Conservation (phyloP, 2,888 invertebrate species). For the Chirona hameri region DNA sequence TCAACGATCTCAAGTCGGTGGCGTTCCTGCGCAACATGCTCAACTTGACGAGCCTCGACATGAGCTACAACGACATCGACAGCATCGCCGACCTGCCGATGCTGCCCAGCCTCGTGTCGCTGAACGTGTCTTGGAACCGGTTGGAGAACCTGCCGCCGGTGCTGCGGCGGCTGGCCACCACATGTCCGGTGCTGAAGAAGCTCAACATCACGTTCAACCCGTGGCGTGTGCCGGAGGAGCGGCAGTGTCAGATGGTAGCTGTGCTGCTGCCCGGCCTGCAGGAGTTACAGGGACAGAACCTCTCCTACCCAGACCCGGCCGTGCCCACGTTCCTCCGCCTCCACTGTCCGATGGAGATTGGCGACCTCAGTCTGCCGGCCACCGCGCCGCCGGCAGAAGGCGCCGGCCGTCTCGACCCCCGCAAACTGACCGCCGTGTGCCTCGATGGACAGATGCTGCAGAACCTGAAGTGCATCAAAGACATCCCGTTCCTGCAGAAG, state of each 20-base stretch:
- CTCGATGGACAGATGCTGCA: neutral
- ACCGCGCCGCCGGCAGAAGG: neutral
- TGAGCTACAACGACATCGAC: neutral
- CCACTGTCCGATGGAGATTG: neutral
- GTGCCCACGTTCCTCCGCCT: neutral
- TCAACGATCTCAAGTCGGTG: neutral
- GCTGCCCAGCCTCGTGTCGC: neutral
- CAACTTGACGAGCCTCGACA: neutral
- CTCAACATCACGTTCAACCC: neutral
- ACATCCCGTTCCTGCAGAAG: constrained; percentile 12
- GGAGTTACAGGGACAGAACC: neutral
- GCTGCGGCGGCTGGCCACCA: neutral
- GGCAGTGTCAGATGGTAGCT: neutral
- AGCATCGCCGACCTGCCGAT: neutral
- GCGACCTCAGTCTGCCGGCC: neutral
- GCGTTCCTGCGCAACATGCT: neutral
- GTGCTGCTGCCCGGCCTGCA: neutral
- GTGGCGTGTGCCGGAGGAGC: neutral
- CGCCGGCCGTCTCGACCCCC: neutral
- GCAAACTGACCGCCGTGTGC: neutral
- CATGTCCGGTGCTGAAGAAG: neutral
- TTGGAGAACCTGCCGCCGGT: neutral
- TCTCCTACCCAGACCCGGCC: neutral
- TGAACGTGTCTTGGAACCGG: neutral
- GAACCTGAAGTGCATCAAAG: neutral